A percentile compares a stretch with the other conserved stretches of the same genome.
Conservation (phyloP, 2,113 vertebrate genomes). For the Poicephalus meyeri region DNA sequence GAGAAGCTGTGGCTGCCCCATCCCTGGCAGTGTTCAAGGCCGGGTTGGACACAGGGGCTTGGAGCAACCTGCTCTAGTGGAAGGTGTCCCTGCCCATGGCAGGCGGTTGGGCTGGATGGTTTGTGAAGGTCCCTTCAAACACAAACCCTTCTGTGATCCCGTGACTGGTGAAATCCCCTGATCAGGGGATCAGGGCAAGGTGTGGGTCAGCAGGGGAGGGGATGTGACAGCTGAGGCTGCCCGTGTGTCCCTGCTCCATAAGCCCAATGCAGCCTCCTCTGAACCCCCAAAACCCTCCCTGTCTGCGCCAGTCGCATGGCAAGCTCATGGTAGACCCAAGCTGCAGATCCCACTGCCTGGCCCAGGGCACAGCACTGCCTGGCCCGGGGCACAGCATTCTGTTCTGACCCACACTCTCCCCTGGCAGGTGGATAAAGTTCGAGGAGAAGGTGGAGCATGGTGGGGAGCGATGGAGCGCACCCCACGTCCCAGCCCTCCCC, state of each 20-base stretch:
- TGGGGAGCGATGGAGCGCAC: constrained; percentile 73
- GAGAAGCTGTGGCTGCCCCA: background rate
- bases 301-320: background rate
- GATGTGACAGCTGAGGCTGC: accelerated
- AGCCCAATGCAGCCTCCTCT: background rate
- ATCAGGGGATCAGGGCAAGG: accelerated
- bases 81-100: background rate
- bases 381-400: accelerated
- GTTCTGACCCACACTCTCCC: background rate
- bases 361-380: accelerated
- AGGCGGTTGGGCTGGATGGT: background rate
- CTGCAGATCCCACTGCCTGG: background rate
- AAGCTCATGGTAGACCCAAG: background rate
- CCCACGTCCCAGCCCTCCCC: constrained; percentile 71
- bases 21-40: background rate
- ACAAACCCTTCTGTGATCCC: background rate
- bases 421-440: constrained; percentile 78
- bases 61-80: accelerated
- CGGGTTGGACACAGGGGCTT: accelerated
- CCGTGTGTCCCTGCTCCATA: accelerated
- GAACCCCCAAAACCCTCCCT: background rate
- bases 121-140: background rate
- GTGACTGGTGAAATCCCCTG: background rate
- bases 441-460: constrained; percentile 80
- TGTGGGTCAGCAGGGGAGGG: background rate